Evolutionary conservation across 2,888 invertebrate genomes (phyloP), one percentile per base, ranked within the genome.

Genomic region (Hirtodrosophila histrioides): DNA sequence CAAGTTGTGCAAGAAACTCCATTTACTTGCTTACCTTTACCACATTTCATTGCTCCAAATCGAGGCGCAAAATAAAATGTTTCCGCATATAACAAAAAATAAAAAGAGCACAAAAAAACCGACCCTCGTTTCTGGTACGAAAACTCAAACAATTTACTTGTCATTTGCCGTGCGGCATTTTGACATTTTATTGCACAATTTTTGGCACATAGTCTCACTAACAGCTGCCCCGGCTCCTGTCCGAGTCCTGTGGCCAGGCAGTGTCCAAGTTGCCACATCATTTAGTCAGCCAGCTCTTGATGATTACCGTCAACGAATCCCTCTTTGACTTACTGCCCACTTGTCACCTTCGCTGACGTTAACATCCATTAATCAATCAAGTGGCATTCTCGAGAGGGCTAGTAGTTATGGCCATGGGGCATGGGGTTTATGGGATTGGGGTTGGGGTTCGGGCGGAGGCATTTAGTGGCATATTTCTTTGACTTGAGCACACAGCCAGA

Each of bases 311-410:
- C 51, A 29, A 33, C 48, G 69, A 67, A 68, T 68, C 62, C 72
- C 64, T 49, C 48, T 56, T 61, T 56, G 75, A 72, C 81, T 83
- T 84, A 35, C 51, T 61, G 72, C 69, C 70, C 71, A 86, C 82
- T 88, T 84, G 84, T 88, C 88, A 81, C 79, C 82, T 82, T 79
- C 68, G 57, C 69, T 69, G 86, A 68, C 77, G 66, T 69, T 81
- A 84, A 75, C 87, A 75, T 64, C 78, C 87, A 84, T 84, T 84
- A 84, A 84, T 84, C 84, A 84, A 84, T 84, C 87, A 81, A 73
- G 62, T 69, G 63, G 49, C 56, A 57, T 63, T 64, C 58, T 58
- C 64, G 35, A 43, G 46, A 11, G 41, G 41, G 27, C 53, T 27
- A n/a, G 33, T 12, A 31, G 12, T 7, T 8, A 7, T 39, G 12